Percentiles rank a stretch among this genome's conserved stretches.
Evolutionary conservation across 2,888 invertebrate genomes (phyloP).

Genomic region (Amblyteles armatorius): DNA sequence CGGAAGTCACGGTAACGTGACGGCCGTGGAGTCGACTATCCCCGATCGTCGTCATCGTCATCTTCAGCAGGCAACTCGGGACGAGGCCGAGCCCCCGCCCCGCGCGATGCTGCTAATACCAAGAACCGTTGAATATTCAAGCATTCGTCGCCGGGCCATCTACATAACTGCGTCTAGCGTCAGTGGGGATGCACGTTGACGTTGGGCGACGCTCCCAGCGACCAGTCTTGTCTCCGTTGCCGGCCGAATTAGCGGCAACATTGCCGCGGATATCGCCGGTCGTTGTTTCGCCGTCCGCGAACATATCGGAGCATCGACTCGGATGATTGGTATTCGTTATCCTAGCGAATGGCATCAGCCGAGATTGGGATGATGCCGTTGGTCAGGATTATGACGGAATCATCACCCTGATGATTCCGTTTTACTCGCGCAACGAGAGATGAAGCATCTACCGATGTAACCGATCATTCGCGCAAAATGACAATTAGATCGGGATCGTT

Average conservation of each 20-base stretch:
- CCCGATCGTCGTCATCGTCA: constrained; percentile 32
- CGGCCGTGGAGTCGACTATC: constrained; percentile 14
- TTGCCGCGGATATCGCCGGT: constrained; percentile 20
- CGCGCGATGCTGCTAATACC: constrained; percentile 69
- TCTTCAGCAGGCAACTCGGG: constrained; percentile 42
- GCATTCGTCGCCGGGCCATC: constrained; percentile 63
- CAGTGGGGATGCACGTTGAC: constrained; percentile 57
- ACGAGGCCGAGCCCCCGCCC: background rate
- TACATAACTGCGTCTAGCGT: constrained; percentile 69
- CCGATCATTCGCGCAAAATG: background rate
- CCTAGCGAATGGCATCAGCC: too few species aligned
- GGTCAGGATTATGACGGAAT: too few species aligned
- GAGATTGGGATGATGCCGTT: too few species aligned
- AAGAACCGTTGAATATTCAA: constrained; percentile 78
- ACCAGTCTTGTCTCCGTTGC: constrained; percentile 28
- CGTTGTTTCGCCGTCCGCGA: background rate
- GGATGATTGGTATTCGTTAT: background rate
- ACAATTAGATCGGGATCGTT: background rate
- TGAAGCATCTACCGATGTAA: too few species aligned
- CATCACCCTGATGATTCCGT: too few species aligned
- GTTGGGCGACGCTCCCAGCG: constrained; percentile 42
- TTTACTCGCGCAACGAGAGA: too few species aligned
- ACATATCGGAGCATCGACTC: background rate
- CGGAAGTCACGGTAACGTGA: constrained; percentile 50
- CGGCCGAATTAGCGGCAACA: constrained; percentile 41